These are phyloP conservation scores for Diplodus sargus DNA, from an alignment of 2,797 vertebrate species.

Conservation along the genomic window DNA sequence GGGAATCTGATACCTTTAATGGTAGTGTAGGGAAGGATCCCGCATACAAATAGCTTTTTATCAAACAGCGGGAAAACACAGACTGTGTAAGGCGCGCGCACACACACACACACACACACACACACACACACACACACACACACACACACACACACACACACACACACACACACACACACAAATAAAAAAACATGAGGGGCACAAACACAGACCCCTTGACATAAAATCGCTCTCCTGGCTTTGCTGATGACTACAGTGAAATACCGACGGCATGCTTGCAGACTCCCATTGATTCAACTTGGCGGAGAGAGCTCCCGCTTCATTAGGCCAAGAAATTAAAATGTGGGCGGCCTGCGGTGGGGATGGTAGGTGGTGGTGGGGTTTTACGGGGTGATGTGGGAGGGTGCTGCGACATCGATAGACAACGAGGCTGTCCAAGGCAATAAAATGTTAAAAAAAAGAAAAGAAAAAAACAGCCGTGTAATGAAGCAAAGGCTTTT, in stretches of 20 bases:
- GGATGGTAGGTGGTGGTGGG: constrained; percentile 49
- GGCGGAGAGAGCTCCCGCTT: constrained; percentile 74
- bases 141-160: background rate
- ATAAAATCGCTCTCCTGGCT: constrained; percentile 53
- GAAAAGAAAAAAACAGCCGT: constrained; percentile 20
- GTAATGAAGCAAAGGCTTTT: constrained; percentile 65
- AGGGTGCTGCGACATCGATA: constrained; percentile 52
- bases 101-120: background rate
- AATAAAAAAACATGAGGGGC: constrained; percentile 8
- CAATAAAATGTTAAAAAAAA: constrained; percentile 24
- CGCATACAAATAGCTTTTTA: constrained; percentile 73
- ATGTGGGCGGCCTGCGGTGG: constrained; percentile 73
- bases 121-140: background rate
- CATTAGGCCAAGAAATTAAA: constrained; percentile 90
- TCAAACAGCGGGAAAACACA: constrained; percentile 48
- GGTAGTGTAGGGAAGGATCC: constrained; percentile 51
- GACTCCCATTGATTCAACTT: constrained; percentile 76
- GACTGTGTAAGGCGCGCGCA: background rate
- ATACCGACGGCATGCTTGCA: constrained; percentile 54
- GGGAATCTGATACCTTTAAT: constrained; percentile 71
- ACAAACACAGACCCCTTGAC: constrained; percentile 25
- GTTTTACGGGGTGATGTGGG: constrained; percentile 45
- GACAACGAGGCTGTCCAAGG: constrained; percentile 55
- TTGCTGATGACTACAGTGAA: constrained; percentile 68
- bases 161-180: background rate